Evolutionary conservation across 2,888 invertebrate genomes (phyloP).

Genomic region (Anarsia innoxiella): DNA sequence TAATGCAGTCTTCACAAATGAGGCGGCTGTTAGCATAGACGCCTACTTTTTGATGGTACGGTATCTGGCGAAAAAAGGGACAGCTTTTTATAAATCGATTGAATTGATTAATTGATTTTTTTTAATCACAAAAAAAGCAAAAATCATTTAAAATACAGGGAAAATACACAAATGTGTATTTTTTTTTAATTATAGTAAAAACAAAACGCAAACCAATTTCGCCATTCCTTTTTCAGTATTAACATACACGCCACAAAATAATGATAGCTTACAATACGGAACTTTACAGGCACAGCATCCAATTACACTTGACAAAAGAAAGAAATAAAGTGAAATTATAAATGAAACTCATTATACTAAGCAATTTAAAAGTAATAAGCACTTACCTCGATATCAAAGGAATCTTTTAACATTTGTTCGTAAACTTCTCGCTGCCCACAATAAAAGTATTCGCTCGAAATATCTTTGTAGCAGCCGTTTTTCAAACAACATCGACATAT

Average conservation of each 20-base stretch:
- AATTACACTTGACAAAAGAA: too few species aligned
- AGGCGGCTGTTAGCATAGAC: neutral
- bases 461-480: constrained; percentile 26
- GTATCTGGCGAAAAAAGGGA: neutral
- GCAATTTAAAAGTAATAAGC: neutral
- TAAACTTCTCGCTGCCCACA: constrained; percentile 31
- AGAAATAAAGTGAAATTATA: neutral
- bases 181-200: neutral
- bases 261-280: neutral
- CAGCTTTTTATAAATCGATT: neutral
- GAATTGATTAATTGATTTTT: neutral
- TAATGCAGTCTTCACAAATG: constrained; percentile 23
- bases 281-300: too few species aligned
- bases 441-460: constrained; percentile 27
- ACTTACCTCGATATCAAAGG: constrained; percentile 39
- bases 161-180: neutral
- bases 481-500: constrained; percentile 42
- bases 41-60: too few species aligned
- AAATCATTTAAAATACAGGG: neutral
- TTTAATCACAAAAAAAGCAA: neutral
- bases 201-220: neutral
- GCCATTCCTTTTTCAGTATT: neutral
- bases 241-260: neutral
- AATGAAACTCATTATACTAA: neutral
- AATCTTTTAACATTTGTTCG: constrained; percentile 32